Evolutionary conservation across 1,140 invertebrate genomes (phyloP).

Genomic region (Drosophila burlai): DNA sequence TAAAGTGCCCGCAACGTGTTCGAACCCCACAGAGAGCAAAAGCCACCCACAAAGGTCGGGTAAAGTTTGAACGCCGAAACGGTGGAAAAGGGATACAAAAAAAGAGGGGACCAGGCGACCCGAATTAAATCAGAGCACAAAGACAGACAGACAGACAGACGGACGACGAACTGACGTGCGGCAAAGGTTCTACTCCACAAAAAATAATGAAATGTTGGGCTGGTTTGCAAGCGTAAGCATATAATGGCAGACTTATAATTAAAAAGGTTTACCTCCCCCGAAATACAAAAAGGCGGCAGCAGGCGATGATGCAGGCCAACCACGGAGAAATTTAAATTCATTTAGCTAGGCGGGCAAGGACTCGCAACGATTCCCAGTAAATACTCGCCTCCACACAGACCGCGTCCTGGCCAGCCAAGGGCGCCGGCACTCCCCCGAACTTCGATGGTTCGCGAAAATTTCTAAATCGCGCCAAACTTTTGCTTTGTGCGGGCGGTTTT

Average conservation of each 20-base stretch:
- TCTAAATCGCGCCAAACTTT: slow-evolving; percentile 74
- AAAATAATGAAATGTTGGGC: background rate
- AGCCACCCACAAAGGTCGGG: slow-evolving; percentile 42
- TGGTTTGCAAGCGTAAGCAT: slow-evolving; percentile 36
- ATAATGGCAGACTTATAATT: slow-evolving; percentile 51
- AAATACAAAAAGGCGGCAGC: slow-evolving; percentile 2
- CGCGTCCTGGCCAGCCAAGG: slow-evolving; percentile 18
- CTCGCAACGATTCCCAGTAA: slow-evolving; percentile 15
- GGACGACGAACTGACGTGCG: slow-evolving; percentile 30
- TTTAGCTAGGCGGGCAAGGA: slow-evolving; percentile 16
- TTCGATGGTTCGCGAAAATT: slow-evolving; percentile 50
- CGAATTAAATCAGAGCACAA: slow-evolving; percentile 70
- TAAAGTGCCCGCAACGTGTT: slow-evolving; percentile 74
- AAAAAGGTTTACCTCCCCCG: slow-evolving; percentile 26
- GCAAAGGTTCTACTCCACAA: background rate
- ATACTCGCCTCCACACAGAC: slow-evolving; percentile 35
- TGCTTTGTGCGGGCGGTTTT: slow-evolving; percentile 67
- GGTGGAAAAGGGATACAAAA: slow-evolving; percentile 20
- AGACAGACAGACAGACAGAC: background rate
- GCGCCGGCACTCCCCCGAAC: background rate
- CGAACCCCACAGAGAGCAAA: slow-evolving; percentile 1
- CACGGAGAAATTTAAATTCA: slow-evolving; percentile 48
- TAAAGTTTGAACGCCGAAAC: slow-evolving; percentile 17
- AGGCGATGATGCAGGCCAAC: slow-evolving; percentile 23
- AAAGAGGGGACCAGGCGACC: slow-evolving; percentile 7